These are phyloP conservation scores for Ciconia boyciana DNA, from an alignment of 2,113 vertebrate genomes.

Conservation along the genomic window DNA sequence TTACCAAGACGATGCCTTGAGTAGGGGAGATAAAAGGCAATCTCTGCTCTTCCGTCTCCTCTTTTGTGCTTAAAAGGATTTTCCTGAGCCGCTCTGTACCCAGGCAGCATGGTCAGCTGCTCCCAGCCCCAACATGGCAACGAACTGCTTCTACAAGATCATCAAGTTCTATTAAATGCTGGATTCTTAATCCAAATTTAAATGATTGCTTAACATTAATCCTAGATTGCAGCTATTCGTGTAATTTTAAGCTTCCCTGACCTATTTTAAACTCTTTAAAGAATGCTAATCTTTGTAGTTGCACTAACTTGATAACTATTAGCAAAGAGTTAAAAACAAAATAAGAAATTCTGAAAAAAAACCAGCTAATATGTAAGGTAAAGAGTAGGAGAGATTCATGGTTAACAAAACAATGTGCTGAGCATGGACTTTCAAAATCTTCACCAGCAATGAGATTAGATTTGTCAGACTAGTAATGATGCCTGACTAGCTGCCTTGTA, in stretches of 20 bases:
- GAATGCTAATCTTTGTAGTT: background rate
- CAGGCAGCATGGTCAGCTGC: background rate
- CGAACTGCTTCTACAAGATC: background rate
- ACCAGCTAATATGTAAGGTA: background rate
- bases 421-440: background rate
- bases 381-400: background rate
- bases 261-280: background rate
- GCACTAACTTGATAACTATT: background rate
- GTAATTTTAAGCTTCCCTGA: background rate
- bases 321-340: background rate
- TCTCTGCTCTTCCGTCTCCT: background rate
- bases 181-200: background rate
- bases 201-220: background rate
- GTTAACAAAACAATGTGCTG: background rate
- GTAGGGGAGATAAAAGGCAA: background rate
- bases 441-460: background rate
- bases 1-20: background rate
- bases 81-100: background rate
- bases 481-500: background rate
- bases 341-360: background rate
- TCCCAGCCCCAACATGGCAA: background rate
- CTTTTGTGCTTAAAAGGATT: background rate
- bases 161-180: background rate
- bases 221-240: background rate
- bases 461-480: background rate